A percentile compares a stretch with the other conserved stretches of the same genome.
Evolutionary conservation across 2,888 invertebrate genomes (phyloP).

Genomic region (Arrhopalites spinosus): DNA sequence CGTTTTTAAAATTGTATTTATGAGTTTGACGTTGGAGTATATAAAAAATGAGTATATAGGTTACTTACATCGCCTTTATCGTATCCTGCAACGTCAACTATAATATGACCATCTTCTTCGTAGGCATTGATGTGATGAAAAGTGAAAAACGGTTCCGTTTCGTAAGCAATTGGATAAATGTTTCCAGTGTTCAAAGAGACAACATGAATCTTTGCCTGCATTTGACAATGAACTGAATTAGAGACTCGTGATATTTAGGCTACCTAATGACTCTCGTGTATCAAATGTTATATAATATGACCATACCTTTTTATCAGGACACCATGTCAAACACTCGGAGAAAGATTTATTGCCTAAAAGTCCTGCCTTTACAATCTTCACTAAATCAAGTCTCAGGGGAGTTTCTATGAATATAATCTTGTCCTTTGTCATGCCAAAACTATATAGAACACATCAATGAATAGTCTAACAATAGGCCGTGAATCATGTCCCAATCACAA

Average conservation of each 20-base stretch:
- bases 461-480: no score
- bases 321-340: slow-evolving; percentile 60
- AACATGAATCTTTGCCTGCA: slow-evolving; percentile 59
- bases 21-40: no score
- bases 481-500: no score
- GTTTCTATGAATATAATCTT: slow-evolving; percentile 64
- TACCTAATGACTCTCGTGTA: no score
- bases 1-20: no score
- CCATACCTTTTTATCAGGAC: slow-evolving; percentile 60
- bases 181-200: slow-evolving; percentile 60
- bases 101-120: slow-evolving; percentile 60
- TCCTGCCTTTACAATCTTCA: slow-evolving; percentile 57
- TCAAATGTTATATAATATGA: no score
- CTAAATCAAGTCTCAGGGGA: slow-evolving; percentile 60
- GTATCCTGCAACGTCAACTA: slow-evolving; percentile 60
- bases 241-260: no score
- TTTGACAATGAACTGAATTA: no score
- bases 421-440: slow-evolving; percentile 64
- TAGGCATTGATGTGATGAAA: slow-evolving; percentile 65
- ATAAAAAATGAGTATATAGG: no score
- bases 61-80: slow-evolving; percentile 55
- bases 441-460: no score
- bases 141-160: slow-evolving; percentile 61
- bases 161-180: slow-evolving; percentile 58
- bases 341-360: slow-evolving; percentile 58